Base-by-base conservation (phyloP, 1,140 invertebrate species). In the Frieseomelitta varia region DNA sequence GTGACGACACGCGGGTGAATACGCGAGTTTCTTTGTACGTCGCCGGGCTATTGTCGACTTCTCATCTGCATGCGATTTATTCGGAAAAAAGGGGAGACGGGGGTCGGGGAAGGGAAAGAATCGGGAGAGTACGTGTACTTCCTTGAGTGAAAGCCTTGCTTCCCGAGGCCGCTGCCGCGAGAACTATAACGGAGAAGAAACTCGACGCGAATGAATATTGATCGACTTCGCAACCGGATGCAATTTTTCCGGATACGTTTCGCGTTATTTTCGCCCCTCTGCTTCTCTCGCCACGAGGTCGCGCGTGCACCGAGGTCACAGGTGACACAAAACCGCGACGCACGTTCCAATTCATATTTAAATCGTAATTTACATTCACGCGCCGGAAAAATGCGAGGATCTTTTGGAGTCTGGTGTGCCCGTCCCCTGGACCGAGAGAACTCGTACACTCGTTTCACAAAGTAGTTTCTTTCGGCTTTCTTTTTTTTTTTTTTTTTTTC, bases 131-230 rank as follows among this genome's bases (percentile, higher is more conserved):
- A 78, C 81, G 74, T 39, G 74, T n/a, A n/a, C n/a, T 83, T 78
- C 17, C 74, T 71, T 71, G 81, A 83, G 75, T 78, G 81, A 68
- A 83, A 78, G 78, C 27, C 56, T 19, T 10, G 53, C 34, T 47
- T 12, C 67, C 67, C 51, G 30, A 8, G 24, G 47, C 39, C n/a
- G 78, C 24, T 12, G 30, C 30, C 30, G 14, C 11, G 19, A 21
- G 55, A 34, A 69, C 39, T 47, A 47, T 47, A 47, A 71, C 53
- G 53, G 21, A 39, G 72, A 67, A 47, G 39, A 19, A 55, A 15
- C 55, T 2, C 58, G 34, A 80, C n/a, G 51, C 51, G 78, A 73
- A 84, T 80, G 83, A 84, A 84, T 84, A 80, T 80, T 84, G 83
- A 79, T 79, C 83, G 83, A 73, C 58, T 61, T 27, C 27, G 19